A percentile compares a stretch with the other conserved stretches of the same genome.
Conservation (phyloP, 2,888 invertebrate species). For the Cyclophora punctaria region DNA sequence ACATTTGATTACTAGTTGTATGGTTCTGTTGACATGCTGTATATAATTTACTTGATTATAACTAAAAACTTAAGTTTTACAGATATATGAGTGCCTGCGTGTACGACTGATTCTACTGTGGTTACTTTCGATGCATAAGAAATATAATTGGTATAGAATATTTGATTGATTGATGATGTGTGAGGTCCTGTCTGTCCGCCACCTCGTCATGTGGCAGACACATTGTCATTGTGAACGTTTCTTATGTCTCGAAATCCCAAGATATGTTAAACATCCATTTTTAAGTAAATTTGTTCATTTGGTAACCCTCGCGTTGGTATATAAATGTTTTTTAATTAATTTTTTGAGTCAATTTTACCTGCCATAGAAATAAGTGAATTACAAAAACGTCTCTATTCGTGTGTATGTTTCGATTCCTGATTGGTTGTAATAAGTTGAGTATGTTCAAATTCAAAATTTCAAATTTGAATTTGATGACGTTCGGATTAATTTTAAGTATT, state of each 20-base stretch:
- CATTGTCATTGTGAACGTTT: constrained; percentile 1
- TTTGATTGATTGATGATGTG: no score
- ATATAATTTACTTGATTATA: constrained; percentile 36
- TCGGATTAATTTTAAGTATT: constrained; percentile 71
- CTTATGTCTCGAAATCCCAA: constrained; percentile 8
- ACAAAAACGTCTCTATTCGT: constrained; percentile 43
- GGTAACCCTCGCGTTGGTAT: constrained; percentile 44
- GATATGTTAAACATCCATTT: constrained; percentile 26
- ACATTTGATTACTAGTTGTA: constrained; percentile 50
- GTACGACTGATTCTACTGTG: no score
- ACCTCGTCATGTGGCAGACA: not conserved
- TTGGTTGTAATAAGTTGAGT: constrained; percentile 18
- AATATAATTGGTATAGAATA: not conserved
- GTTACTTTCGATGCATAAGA: constrained; percentile 9
- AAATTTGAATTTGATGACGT: constrained; percentile 46
- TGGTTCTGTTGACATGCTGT: constrained; percentile 44
- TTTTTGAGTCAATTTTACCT: constrained; percentile 68
- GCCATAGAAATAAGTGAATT: constrained; percentile 71
- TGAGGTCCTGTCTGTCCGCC: no score
- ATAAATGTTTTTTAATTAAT: constrained; percentile 52
- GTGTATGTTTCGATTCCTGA: constrained; percentile 21
- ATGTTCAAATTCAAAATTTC: constrained; percentile 47
- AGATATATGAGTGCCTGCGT: no score
- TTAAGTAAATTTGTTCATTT: constrained; percentile 48
- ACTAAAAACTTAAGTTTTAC: constrained; percentile 35